Evolutionary conservation across 2,797 vertebrate genomes (phyloP).

Genomic region (Rhinophrynus dorsalis): DNA sequence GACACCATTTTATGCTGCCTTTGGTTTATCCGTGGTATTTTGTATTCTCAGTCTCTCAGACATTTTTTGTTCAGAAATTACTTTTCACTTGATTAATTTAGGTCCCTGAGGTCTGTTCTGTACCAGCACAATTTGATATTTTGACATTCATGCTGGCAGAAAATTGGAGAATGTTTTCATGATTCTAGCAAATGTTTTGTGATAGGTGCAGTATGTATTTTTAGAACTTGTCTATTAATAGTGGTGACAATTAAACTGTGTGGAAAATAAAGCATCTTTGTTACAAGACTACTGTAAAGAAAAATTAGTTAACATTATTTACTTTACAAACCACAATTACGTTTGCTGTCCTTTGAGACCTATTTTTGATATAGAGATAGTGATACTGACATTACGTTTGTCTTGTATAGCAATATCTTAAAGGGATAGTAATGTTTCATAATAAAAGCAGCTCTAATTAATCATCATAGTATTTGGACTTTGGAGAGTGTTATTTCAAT

Average conservation of each 20-base stretch:
- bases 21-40: conserved; percentile 1
- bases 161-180: conserved; percentile 30
- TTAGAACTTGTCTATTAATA: conserved; percentile 39
- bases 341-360: no score
- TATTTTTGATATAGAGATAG: no score
- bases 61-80: conserved; percentile 37
- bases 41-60: not conserved
- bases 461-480: no score
- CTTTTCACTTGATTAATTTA: conserved; percentile 47
- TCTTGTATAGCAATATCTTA: no score
- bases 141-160: conserved; percentile 45
- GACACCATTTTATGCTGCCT: not conserved
- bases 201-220: not conserved
- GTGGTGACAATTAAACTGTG: conserved; percentile 4
- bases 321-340: no score
- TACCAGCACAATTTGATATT: conserved; percentile 43
- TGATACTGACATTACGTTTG: no score
- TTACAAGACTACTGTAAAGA: no score
- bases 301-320: no score
- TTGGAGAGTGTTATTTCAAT: no score
- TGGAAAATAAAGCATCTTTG: no score
- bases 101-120: conserved; percentile 43
- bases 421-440: no score
- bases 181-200: conserved; percentile 38
- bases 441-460: no score